phyloP scores from a whole-genome alignment of 2,113 vertebrate species.

The Scytalopus superciliaris region DNA sequence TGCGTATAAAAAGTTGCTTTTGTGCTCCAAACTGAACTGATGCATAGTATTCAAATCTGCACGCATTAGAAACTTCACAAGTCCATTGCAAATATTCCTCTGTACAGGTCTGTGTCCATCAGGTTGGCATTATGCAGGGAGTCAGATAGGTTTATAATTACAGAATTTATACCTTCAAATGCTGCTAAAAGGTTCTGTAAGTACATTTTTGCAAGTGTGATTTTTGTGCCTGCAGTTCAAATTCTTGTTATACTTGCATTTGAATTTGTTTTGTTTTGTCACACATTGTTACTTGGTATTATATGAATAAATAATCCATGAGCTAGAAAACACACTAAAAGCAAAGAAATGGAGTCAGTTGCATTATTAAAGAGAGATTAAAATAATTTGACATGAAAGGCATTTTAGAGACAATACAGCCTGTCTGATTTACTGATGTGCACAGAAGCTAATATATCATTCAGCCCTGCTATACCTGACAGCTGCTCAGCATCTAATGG shows the following conservation, averaged over 20 bases:
- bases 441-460: slow-evolving; percentile 4
- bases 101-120: not conserved
- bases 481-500: slow-evolving; percentile 24
- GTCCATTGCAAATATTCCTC: not conserved
- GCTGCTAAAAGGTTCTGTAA: not conserved
- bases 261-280: slow-evolving; percentile 41
- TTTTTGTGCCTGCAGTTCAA: slow-evolving; percentile 6
- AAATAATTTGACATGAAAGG: slow-evolving; percentile 33
- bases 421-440: not conserved
- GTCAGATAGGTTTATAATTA: not conserved
- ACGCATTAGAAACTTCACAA: not conserved
- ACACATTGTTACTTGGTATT: not conserved
- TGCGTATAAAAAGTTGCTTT: not conserved
- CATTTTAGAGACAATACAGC: slow-evolving; percentile 4
- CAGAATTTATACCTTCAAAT: not conserved
- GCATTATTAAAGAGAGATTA: slow-evolving; percentile 38
- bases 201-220: not conserved
- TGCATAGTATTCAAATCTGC: not conserved
- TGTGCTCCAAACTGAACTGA: not conserved
- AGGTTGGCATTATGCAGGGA: not conserved
- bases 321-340: slow-evolving; percentile 5
- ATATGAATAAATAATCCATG: slow-evolving; percentile 34
- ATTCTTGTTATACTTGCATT: not conserved
- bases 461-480: slow-evolving; percentile 2
- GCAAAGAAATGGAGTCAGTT: not conserved